Percentiles rank a stretch among this genome's conserved stretches.
Conservation (phyloP, 2,113 vertebrate species). For the Campylorhamphus procurvoides region DNA sequence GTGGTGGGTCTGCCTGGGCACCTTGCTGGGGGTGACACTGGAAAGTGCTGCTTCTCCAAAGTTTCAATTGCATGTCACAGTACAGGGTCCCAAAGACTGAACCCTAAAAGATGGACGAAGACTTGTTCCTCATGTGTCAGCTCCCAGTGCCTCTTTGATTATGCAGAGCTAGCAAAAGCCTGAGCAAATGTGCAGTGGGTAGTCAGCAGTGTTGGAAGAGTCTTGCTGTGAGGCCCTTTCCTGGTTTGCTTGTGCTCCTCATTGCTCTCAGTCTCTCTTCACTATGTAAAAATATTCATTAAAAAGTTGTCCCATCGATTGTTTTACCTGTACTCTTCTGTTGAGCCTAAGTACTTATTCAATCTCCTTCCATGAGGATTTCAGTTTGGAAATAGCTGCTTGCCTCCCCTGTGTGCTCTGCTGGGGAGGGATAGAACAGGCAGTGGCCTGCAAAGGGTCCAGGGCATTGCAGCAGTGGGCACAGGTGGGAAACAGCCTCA, state of each 20-base stretch:
- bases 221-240: not conserved
- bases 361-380: not conserved
- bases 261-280: not conserved
- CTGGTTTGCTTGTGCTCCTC: not conserved
- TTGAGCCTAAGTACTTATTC: not conserved
- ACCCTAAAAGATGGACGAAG: not conserved
- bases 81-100: not conserved
- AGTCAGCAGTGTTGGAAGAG: not conserved
- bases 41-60: not conserved
- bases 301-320: not conserved
- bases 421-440: not conserved
- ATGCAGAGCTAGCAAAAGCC: not conserved
- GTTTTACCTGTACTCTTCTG: not conserved
- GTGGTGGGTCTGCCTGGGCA: not conserved
- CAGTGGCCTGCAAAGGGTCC: not conserved
- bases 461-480: not conserved
- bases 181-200: not conserved
- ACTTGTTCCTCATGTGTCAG: not conserved
- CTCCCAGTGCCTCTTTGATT: conserved; percentile 19
- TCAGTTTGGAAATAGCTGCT: not conserved
- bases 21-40: accelerated
- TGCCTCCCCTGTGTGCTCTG: not conserved
- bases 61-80: accelerated
- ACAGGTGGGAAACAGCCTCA: accelerated
- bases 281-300: not conserved